These are phyloP conservation scores for Eulemur rubriventer DNA, from an alignment of 2,797 vertebrate species.

Conservation along the genomic window DNA sequence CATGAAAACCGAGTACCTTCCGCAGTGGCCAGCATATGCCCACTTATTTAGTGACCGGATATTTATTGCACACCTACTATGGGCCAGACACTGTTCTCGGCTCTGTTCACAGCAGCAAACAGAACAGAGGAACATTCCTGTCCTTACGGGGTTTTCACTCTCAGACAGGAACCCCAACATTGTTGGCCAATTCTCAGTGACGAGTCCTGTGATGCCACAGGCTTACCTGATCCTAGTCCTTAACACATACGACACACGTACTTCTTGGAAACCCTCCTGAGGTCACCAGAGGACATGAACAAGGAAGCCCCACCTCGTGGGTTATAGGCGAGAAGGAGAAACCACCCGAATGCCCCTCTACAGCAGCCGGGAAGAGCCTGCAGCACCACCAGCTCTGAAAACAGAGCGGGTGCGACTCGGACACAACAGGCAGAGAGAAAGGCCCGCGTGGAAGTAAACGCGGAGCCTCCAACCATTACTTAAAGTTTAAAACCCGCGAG, in stretches of 20 bases:
- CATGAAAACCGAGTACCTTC: not conserved
- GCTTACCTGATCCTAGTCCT: not conserved
- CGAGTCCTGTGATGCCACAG: not conserved
- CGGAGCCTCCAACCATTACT: not conserved
- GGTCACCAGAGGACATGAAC: not conserved
- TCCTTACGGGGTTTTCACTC: not conserved
- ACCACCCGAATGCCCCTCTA: fast-evolving
- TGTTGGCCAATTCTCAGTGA: not conserved
- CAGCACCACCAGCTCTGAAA: not conserved
- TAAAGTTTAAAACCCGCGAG: not conserved
- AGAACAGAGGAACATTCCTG: not conserved
- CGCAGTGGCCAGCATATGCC: not conserved
- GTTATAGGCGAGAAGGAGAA: not conserved
- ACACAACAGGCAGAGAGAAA: not conserved
- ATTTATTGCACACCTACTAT: not conserved
- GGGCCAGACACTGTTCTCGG: not conserved
- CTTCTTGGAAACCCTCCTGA: not conserved
- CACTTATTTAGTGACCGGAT: not conserved
- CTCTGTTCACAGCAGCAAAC: not conserved
- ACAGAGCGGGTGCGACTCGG: not conserved
- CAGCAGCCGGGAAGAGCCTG: not conserved
- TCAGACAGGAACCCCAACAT: not conserved
- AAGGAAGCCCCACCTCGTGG: not conserved
- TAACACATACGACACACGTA: fast-evolving
- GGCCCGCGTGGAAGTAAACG: not conserved